These are phyloP conservation scores for Imbricaverruca yamaguchii DNA, from an alignment of 2,888 invertebrate species.

Conservation along the genomic window DNA sequence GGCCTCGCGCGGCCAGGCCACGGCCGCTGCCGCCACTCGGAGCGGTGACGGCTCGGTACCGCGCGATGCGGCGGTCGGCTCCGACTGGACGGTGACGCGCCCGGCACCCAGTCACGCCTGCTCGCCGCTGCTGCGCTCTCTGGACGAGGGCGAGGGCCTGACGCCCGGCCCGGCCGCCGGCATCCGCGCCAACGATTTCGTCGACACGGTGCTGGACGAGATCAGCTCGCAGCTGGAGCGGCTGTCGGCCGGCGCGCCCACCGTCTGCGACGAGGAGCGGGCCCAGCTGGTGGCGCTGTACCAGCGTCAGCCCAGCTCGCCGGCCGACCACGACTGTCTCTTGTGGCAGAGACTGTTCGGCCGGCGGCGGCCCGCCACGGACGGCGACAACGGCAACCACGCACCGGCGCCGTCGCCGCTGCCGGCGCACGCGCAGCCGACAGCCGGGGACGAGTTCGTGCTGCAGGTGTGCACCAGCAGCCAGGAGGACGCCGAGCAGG, in stretches of 20 bases:
- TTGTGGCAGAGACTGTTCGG: neutral
- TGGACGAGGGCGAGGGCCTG: constrained; percentile 11
- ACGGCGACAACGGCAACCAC: neutral
- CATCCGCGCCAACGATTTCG: neutral
- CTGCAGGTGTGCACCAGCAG: constrained; percentile 16
- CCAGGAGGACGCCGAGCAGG: constrained; percentile 15
- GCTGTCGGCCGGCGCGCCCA: neutral
- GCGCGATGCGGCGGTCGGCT: neutral
- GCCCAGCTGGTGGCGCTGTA: neutral
- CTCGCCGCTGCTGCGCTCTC: neutral
- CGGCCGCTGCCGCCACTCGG: neutral
- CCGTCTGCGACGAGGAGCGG: neutral
- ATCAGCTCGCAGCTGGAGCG: neutral
- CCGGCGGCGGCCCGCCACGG: neutral
- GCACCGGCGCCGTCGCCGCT: neutral
- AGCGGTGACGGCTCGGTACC: neutral
- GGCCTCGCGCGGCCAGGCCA: neutral
- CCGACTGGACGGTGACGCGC: neutral
- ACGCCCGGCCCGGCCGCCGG: neutral
- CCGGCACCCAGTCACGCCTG: neutral
- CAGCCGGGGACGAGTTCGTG: neutral
- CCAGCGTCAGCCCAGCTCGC: neutral
- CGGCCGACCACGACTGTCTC: neutral
- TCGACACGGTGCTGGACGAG: neutral
- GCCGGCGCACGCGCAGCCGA: neutral